Base-by-base conservation (phyloP, 2,888 invertebrate genomes). In the Cephus runcator region DNA sequence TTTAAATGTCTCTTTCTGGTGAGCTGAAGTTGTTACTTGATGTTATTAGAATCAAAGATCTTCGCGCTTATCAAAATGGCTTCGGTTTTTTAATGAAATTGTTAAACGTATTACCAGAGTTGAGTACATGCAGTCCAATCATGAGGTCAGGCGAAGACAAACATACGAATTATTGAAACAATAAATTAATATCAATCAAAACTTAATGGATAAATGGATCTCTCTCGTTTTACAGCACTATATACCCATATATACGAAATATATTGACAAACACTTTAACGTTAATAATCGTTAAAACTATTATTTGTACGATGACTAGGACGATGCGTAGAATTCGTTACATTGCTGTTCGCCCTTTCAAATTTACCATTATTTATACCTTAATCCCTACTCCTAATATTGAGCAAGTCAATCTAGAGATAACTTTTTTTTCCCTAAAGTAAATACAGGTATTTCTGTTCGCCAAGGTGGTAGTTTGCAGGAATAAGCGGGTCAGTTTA, bases 281-380 rank as follows among this genome's bases (percentile, higher is more conserved):
- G n/a, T 30, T 73, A 30, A 73, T n/a, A 40, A n/a, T 23, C 35
- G 35, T 30, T 75, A 23, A 56, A 75, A 56, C 23, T 75, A 15
- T 34, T 15, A 35, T 56, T 77, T 36, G 12, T 76, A 74, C 15
- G 35, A 75, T 36, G 69, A 76, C 71, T 11, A 71, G 74, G 83
- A 82, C 73, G 80, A 77, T 71, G 79, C 33, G 31, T 75, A 30
- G 73, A 75, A 71, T 79, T 79, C 86, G 87, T 88, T 88, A 89
- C 84, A 86, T 85, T 85, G 82, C 85, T 83, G 78, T 56, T 79
- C 79, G 40, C 76, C 23, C 76, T 79, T 78, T 85, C 82, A 81
- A 84, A 86, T 84, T 81, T 79, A 75, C 77, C 75, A 80, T 77
- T 88, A 87, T 87, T 89, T 89, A 86, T 88, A 82, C 85, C 77